These are phyloP conservation scores for Samia ricini DNA, from an alignment of 1,140 invertebrate genomes.

Conservation along the genomic window DNA sequence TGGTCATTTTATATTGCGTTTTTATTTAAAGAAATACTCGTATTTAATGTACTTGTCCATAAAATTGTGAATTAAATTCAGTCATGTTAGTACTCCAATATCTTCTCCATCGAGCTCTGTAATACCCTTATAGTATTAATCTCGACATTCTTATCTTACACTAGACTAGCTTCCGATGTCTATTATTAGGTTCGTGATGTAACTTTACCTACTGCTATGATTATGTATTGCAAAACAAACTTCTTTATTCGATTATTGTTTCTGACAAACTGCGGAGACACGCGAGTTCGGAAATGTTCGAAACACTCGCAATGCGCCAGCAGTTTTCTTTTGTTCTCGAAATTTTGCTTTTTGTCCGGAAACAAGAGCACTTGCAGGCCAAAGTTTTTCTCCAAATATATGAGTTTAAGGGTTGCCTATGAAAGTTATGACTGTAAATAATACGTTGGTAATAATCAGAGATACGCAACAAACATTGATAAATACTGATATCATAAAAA, in stretches of 20 bases:
- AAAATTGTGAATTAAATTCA: too few relatives aligned
- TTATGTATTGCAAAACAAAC: conserved; percentile 1
- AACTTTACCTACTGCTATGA: not conserved
- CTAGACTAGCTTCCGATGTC: not conserved
- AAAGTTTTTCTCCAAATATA: conserved; percentile 27
- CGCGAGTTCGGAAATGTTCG: conserved; percentile 20
- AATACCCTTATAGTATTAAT: too few relatives aligned
- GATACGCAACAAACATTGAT: not conserved
- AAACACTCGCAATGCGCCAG: conserved; percentile 37
- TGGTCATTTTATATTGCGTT: too few relatives aligned
- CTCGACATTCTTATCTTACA: too few relatives aligned
- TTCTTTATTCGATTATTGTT: conserved; percentile 18
- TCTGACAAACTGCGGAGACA: conserved; percentile 25
- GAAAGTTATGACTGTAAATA: not conserved
- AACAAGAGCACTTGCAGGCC: conserved; percentile 26
- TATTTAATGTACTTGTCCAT: too few relatives aligned
- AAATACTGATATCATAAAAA: not conserved
- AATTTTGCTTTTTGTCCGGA: conserved; percentile 35
- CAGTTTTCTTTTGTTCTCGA: conserved; percentile 36
- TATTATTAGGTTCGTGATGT: not conserved
- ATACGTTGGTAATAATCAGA: not conserved
- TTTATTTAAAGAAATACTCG: too few relatives aligned
- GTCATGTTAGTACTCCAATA: not conserved
- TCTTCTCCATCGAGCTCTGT: too few relatives aligned
- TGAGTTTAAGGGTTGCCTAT: not conserved